Evolutionary conservation across 1,140 invertebrate species (phyloP), one percentile per base, ranked within the genome.

Genomic region (Cryptotermes secundus): DNA sequence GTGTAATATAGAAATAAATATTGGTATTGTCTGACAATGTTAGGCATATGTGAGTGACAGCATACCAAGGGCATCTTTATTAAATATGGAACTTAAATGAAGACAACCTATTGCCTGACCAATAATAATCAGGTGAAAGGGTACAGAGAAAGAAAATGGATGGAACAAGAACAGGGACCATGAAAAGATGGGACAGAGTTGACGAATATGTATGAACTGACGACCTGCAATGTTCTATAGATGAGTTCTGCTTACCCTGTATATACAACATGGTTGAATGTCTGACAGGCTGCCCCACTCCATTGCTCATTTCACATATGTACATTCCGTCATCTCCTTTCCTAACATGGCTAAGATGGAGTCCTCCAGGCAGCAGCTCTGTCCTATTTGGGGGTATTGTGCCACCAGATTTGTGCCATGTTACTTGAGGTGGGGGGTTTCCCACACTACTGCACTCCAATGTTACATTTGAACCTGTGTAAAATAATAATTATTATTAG

Each of bases 251-350:
- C 79, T 83, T 86, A 88, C 87, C 87, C 85, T 92, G 88, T 31
- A 92, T 91, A 83, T 89, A 88, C 34, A 93, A 86, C 65, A 87
- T 89, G 45, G 92, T 91, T 26, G 89, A 88, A 86, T 90, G 90
- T 24, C 89, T 89, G 19, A 91, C 86, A 26, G 53, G 53, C 3
- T 89, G 89, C 0, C 88, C 89, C 38, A 91, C 90, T 31, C 89
- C 89, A 79, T 89, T 90, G 10, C 90, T 88, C 42, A 91, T 89
- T 83, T 92, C 92, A 87, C 96, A 96, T 9, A 93, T 90, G 87
- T 96, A 96, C 0, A 92, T 92, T 0, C 95, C 95, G 84, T 93
- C 92, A 89, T 96, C 94, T 34, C 90, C 89, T 24, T 90, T 87
- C 3, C 90, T 91, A 2, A 94, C 90, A 86, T 95, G 92, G 59